Conservation (phyloP, 1,140 invertebrate species). For the Phymorhynchus buccinoides region DNA sequence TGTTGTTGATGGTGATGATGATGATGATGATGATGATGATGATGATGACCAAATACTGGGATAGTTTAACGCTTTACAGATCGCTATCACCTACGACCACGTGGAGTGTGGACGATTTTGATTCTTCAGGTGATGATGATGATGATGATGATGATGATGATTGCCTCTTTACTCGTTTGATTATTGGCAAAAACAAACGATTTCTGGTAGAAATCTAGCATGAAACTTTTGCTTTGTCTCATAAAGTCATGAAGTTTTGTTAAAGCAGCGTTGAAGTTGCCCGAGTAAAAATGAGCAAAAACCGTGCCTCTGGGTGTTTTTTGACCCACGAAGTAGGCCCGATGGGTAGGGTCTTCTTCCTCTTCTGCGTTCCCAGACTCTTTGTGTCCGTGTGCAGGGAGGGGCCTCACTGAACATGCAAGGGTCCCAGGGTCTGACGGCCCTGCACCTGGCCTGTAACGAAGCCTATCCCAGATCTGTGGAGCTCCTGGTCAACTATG, state of each 20-base stretch:
- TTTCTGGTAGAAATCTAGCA: too few relatives aligned
- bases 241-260: too few relatives aligned
- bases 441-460: constrained; percentile 32
- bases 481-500: constrained; percentile 21
- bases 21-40: constrained; percentile 15
- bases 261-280: too few relatives aligned
- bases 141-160: constrained; percentile 1
- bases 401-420: constrained; percentile 11
- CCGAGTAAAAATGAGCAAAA: too few relatives aligned
- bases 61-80: constrained; percentile 39
- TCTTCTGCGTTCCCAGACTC: too few relatives aligned
- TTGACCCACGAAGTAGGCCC: too few relatives aligned
- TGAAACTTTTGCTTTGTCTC: too few relatives aligned
- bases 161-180: too few relatives aligned
- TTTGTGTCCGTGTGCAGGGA: constrained; percentile 5
- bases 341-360: too few relatives aligned
- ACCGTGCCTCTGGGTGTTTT: too few relatives aligned
- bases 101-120: constrained; percentile 33
- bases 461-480: constrained; percentile 33
- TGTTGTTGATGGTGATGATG: not conserved
- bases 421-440: constrained; percentile 29
- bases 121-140: not conserved
- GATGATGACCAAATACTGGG: constrained; percentile 32
- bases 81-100: constrained; percentile 45
- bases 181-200: too few relatives aligned